Conservation (phyloP, 2,113 vertebrate species). For the Strigops habroptila region DNA sequence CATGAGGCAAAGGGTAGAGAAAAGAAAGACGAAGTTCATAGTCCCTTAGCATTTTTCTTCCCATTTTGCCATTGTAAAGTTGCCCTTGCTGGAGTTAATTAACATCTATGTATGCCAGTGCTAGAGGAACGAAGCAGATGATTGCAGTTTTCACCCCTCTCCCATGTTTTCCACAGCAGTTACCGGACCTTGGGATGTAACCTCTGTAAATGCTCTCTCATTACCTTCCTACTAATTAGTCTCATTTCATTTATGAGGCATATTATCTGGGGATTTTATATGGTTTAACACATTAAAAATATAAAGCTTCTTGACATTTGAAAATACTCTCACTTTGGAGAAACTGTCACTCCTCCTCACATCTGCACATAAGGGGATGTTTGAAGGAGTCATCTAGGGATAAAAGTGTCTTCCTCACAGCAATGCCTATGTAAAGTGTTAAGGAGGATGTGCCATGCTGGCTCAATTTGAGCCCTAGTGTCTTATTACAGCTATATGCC, state of each 20-base stretch:
- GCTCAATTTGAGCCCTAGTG: neutral
- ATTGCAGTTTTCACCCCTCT: neutral
- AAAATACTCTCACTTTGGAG: constrained; percentile 9
- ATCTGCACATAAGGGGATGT: neutral
- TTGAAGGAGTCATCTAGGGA: neutral
- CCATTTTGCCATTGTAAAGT: neutral
- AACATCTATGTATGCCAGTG: neutral
- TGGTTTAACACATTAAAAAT: constrained; percentile 15
- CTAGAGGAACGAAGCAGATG: neutral
- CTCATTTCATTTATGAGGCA: neutral
- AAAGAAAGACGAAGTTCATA: neutral
- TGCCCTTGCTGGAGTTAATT: constrained; percentile 19
- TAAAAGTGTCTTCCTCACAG: neutral
- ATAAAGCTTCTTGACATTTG: constrained; percentile 31
- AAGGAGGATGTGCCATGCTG: neutral
- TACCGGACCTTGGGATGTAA: neutral
- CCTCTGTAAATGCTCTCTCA: constrained; percentile 10
- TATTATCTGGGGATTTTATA: neutral
- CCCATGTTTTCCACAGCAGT: neutral
- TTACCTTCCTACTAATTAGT: constrained; percentile 40
- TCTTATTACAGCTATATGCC: neutral
- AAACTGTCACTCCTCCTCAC: neutral
- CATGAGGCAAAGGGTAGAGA: neutral
- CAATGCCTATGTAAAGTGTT: neutral
- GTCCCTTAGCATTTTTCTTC: neutral